Conservation (phyloP, 2,113 vertebrate genomes). For the Lampris megalopsis region DNA sequence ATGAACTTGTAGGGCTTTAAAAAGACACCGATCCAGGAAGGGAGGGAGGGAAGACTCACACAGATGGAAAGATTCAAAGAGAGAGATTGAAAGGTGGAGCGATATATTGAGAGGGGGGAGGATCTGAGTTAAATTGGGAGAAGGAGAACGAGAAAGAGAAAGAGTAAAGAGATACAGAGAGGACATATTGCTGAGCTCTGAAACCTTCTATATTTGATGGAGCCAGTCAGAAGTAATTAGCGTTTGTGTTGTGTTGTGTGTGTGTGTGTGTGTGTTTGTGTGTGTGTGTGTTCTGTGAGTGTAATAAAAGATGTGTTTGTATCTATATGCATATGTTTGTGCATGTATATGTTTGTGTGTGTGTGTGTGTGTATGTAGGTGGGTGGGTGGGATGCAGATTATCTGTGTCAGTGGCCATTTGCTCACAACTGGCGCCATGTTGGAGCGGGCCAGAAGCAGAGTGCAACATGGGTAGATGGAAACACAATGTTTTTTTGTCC, state of each 20-base stretch:
- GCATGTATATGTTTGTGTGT: conserved; percentile 44
- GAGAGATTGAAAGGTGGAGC: neutral
- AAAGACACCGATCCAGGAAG: neutral
- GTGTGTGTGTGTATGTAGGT: conserved; percentile 45
- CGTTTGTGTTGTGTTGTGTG: conserved; percentile 37
- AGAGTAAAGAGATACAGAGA: neutral
- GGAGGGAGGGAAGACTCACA: neutral
- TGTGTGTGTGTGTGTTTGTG: conserved; percentile 35
- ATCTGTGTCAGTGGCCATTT: conserved; percentile 84
- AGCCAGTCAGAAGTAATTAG: conserved; percentile 80
- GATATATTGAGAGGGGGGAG: neutral
- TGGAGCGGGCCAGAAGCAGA: conserved; percentile 73
- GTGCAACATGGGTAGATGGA: conserved; percentile 79
- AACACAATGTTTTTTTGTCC: conserved; percentile 40
- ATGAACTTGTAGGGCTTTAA: no score
- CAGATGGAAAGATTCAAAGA: neutral
- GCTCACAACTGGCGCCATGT: conserved; percentile 77
- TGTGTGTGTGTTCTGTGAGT: conserved; percentile 31
- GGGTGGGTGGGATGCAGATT: conserved; percentile 67
- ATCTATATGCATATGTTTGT: conserved; percentile 34
- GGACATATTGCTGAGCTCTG: conserved; percentile 37
- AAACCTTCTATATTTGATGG: conserved; percentile 77
- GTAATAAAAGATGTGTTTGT: neutral
- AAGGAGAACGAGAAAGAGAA: neutral
- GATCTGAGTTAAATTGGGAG: neutral